phyloP scores from a whole-genome alignment of 2,113 vertebrate genomes.

The Turnix velox region DNA sequence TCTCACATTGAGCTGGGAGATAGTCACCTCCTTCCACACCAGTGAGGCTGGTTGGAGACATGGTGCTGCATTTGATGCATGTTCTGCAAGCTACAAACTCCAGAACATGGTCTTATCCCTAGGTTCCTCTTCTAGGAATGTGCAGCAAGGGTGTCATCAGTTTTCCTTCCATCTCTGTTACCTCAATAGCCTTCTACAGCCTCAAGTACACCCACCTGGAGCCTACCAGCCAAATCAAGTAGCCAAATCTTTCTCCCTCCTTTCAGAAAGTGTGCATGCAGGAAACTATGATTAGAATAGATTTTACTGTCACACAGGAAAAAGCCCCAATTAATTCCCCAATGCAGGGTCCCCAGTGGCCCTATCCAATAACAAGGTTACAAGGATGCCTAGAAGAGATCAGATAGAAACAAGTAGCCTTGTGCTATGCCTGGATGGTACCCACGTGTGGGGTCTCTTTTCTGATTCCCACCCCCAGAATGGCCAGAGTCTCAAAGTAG shows the following conservation, averaged over 20 bases:
- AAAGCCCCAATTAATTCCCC: neutral
- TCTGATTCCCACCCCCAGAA: rapidly evolving
- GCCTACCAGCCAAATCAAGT: neutral
- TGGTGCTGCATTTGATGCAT: neutral
- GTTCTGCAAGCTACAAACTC: neutral
- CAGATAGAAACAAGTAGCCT: neutral
- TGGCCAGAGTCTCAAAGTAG: neutral
- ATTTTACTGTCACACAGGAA: neutral
- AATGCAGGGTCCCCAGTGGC: rapidly evolving
- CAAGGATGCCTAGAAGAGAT: neutral
- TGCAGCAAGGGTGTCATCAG: neutral
- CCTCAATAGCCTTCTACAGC: neutral
- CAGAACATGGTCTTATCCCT: neutral
- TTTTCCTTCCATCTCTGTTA: neutral
- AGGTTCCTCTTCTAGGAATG: neutral
- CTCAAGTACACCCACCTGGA: rapidly evolving
- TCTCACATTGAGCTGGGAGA: neutral
- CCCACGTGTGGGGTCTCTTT: neutral
- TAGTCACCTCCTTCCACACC: neutral
- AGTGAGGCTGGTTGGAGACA: rapidly evolving
- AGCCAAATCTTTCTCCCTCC: neutral
- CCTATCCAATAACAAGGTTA: neutral
- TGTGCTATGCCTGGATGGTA: neutral
- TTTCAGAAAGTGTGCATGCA: neutral
- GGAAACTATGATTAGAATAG: neutral